These are phyloP conservation scores for Drosophila nasuta DNA, from an alignment of 1,140 invertebrate species.

Conservation along the genomic window DNA sequence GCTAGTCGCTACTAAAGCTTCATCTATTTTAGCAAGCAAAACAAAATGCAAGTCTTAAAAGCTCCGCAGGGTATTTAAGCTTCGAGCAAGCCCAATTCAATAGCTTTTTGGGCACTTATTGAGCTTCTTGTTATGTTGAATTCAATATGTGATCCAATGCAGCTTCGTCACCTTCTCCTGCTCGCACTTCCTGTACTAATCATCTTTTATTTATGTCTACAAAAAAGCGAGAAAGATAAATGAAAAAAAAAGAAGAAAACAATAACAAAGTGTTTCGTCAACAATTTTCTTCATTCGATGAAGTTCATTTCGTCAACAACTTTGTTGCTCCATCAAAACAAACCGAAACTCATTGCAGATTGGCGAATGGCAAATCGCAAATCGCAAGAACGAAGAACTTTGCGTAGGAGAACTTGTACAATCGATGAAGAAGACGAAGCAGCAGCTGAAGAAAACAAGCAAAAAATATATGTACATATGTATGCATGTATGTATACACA, in stretches of 20 bases:
- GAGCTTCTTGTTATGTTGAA: not conserved
- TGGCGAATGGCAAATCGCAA: not conserved
- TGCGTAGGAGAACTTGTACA: constrained; percentile 27
- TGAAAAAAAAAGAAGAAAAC: not conserved
- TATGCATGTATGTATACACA: too few relatives aligned
- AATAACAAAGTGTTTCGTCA: constrained; percentile 29
- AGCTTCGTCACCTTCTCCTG: not conserved
- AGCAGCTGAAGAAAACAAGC: constrained; percentile 5
- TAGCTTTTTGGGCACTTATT: not conserved
- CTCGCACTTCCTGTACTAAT: constrained; percentile 20
- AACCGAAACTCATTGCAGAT: constrained; percentile 13
- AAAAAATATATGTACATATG: not conserved
- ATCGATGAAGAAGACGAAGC: not conserved
- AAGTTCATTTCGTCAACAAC: constrained; percentile 33
- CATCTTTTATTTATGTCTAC: constrained; percentile 26
- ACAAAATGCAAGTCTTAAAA: too few relatives aligned
- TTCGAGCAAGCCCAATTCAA: not conserved
- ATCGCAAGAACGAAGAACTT: constrained; percentile 1
- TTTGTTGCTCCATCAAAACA: constrained; percentile 44
- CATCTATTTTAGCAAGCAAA: too few relatives aligned
- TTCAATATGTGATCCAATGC: constrained; percentile 2
- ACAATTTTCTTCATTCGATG: constrained; percentile 20
- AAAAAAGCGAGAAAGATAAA: constrained; percentile 1
- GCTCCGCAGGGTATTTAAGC: not conserved
- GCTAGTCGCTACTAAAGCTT: too few relatives aligned